Percentiles rank a stretch among this genome's conserved stretches.
phyloP scores from a whole-genome alignment of 64 coral and sea anemone genomes.

The Exaiptasia diaphana region DNA sequence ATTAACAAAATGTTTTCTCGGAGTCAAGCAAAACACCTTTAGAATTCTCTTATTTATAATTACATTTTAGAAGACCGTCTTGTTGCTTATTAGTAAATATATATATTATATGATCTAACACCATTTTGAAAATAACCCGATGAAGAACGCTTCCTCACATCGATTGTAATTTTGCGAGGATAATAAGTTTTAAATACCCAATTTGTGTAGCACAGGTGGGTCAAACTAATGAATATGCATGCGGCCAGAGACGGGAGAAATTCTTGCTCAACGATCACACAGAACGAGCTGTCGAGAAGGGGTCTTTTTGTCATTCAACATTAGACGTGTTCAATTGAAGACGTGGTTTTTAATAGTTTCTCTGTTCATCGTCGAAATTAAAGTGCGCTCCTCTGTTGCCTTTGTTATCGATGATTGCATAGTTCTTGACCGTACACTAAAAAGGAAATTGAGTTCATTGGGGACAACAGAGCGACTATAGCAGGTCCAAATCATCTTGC shows the following conservation, averaged over 20 bases:
- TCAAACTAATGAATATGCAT: slow-evolving; percentile 75
- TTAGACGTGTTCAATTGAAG: no score
- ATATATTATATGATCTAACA: slow-evolving; percentile 77
- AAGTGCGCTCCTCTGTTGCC: no score
- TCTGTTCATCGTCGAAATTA: slow-evolving; percentile 36
- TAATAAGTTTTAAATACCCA: slow-evolving; percentile 99
- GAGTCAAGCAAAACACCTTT: not conserved
- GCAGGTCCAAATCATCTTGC: slow-evolving; percentile 21
- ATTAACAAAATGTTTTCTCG: slow-evolving; percentile 73
- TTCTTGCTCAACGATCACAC: no score
- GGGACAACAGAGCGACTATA: slow-evolving; percentile 10
- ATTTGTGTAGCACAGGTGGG: slow-evolving; percentile 83
- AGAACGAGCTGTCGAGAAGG: no score
- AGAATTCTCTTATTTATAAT: no score
- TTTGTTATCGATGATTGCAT: not conserved
- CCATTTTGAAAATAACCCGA: slow-evolving; percentile 56
- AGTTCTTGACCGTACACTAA: not conserved
- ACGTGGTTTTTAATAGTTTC: no score
- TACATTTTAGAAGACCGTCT: slow-evolving; percentile 63
- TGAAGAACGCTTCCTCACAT: slow-evolving; percentile 84
- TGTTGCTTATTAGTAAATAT: slow-evolving; percentile 65
- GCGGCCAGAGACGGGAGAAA: no score
- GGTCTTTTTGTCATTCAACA: no score
- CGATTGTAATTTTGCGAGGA: slow-evolving; percentile 95
- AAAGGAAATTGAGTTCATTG: not conserved